Evolutionary conservation across 2,797 vertebrate species (phyloP), one percentile per base, ranked within the genome.

Genomic region (Jordanella pulchra): DNA sequence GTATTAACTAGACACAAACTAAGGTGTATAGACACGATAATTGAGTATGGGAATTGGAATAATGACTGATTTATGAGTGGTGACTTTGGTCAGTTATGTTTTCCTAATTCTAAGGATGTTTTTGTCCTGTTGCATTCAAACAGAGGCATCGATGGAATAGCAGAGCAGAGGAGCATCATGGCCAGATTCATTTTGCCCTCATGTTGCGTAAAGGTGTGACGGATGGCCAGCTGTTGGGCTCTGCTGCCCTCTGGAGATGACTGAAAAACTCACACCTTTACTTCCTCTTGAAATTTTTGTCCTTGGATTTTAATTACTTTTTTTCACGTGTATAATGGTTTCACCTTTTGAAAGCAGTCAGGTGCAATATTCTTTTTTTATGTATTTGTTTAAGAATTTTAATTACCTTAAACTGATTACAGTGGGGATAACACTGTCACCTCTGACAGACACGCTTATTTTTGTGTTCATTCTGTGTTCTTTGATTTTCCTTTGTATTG

Each of bases 211-310:
- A 56, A 53, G 63, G 48, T 17, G 1, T 39, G 25, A 21, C 69
- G 72, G 45, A 72, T 30, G 23, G 48, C 82, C 60, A 74, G 80
- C 76, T 53, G 42, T 53, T 72, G 89, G 89, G 89, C 86, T 90
- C 67, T 86, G 76, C 76, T 74, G 80, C 91, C 91, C 91, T 78
- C 93, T 91, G 66, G 68, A 86, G 94, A 91, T 84, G 82, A 66
- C 14, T 14, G 18, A 75, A 64, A 81, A 73, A 84, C 73, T 81
- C 75, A 83, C 84, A 85, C 72, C 58, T 66, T 67, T 72, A 66
- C 72, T 77, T 84, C 51, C 60, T 55, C 44, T 30, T 75, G 61
- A 64, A 48, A 35, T 67, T 32, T 39, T 50, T 35, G 13, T 65
- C 23, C 65, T 14, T 77, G 27, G 18, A 77, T 77, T 72, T 61